Evolutionary conservation across 2,797 vertebrate genomes (phyloP), one percentile per base, ranked within the genome.

Genomic region (Gorsachius magnificus): DNA sequence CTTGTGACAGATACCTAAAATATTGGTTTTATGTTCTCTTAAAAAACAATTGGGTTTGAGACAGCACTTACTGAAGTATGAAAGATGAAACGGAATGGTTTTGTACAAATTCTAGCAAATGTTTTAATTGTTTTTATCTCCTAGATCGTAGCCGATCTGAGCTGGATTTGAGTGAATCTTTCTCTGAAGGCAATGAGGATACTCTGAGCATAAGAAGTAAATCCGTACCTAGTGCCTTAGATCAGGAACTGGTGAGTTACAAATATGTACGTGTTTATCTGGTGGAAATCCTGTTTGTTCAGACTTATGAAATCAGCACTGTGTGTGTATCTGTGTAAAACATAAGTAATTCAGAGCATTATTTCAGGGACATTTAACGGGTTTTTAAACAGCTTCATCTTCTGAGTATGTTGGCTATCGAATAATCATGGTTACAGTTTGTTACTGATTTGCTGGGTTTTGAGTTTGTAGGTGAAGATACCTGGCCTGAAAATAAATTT

Each of bases 71-170:
- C 3, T 29, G 74, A 77, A 58, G 12, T 11, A 35, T 70, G 36
- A 41, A 50, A 64, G 16, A 48, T 26, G 20, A 81, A 92, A 80
- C 1, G 3, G 45, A 35, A 5, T 41, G 10, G 63, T 87, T 82
- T 35, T 50, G 13, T 64, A 36, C 10, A 43, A 61, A 28, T 64
- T 26, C 16, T 4, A 94, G 72, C 33, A n/a, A 87, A 57, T 2
- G 10, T 31, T 77, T 83, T 9, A 79, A 68, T 75, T 96, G 63
- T 20, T 69, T 96, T 64, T 91, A 35, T 80, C 63, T 94, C 96
- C 35, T 96, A 99, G 99, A 99, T 96, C 98, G 95, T 74, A 99
- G 99, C 95, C 98, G 95, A 92, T 99, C 99, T 57, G 99, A 99
- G 95, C 95, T 99, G 97, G 99, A 99, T 97, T 97, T 99, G 96